Percentiles rank a stretch among this genome's conserved stretches.
phyloP scores from a whole-genome alignment of 2,113 vertebrate species.

The Myodes glareolus region DNA sequence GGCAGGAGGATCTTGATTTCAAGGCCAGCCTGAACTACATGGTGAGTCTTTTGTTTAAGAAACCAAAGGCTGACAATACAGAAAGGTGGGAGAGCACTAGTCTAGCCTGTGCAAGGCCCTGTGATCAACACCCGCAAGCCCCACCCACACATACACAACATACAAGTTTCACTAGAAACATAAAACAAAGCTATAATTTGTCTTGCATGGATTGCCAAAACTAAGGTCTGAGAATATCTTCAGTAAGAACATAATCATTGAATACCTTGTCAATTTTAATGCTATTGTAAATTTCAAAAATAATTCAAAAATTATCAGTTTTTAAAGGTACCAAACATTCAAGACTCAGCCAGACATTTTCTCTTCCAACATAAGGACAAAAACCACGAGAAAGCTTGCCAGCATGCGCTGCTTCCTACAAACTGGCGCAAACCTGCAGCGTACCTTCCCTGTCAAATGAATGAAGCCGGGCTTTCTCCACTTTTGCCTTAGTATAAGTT shows the following conservation, averaged over 20 bases:
- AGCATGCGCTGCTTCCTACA: fast-evolving
- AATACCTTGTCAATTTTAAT: background rate
- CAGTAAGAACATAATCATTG: background rate
- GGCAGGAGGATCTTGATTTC: background rate
- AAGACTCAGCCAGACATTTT: background rate
- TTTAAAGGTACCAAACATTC: background rate
- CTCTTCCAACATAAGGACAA: background rate
- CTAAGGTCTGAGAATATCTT: background rate
- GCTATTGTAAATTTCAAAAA: slow-evolving; percentile 38
- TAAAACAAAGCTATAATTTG: slow-evolving; percentile 17
- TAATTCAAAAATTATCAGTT: background rate
- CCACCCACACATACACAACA: background rate
- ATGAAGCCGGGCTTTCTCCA: fast-evolving
- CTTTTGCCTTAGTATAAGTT: background rate
- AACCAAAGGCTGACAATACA: background rate
- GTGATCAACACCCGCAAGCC: background rate
- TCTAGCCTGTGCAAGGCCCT: background rate
- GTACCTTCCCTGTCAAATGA: slow-evolving; percentile 74
- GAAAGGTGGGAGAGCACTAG: background rate
- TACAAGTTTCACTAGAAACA: background rate
- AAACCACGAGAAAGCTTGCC: background rate
- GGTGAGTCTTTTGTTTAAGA: background rate
- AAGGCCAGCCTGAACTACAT: background rate
- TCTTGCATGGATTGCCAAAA: slow-evolving; percentile 2
- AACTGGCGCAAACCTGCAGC: background rate